Percentiles rank a stretch among this genome's conserved stretches.
These are phyloP conservation scores for Mesoclemmys tuberculata DNA, from an alignment of 2,113 vertebrate species.

Conservation along the genomic window DNA sequence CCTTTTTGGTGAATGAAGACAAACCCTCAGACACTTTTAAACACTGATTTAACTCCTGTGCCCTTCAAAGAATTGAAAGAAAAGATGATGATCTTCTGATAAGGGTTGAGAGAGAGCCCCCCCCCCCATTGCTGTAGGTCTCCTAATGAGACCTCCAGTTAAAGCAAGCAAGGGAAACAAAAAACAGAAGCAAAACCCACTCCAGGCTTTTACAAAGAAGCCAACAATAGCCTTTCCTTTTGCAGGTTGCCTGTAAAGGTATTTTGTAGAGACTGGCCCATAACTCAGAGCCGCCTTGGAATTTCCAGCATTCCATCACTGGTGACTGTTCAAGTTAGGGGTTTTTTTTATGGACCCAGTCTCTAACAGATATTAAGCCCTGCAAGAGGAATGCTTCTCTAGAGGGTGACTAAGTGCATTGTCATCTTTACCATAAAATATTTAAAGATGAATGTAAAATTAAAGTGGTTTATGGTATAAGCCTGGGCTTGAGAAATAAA, in stretches of 20 bases:
- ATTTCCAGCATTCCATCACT: not conserved
- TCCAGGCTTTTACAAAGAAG: not conserved
- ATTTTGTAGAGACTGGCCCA: not conserved
- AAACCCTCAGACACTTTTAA: not conserved
- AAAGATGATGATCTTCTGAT: not conserved
- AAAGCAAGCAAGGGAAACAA: not conserved
- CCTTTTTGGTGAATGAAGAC: not conserved
- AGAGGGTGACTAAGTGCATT: not conserved
- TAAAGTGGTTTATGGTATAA: not conserved
- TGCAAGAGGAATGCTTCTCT: not conserved
- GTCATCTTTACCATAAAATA: not conserved
- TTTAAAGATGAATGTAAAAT: not conserved
- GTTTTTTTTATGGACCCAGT: not conserved
- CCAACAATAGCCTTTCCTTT: not conserved
- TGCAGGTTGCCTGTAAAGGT: not conserved
- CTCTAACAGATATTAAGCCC: not conserved
- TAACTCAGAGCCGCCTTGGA: not conserved
- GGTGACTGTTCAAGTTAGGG: not conserved
- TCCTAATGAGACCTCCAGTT: not conserved
- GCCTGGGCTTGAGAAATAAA: not conserved
- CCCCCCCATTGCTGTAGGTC: not conserved
- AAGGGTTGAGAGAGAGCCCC: not conserved
- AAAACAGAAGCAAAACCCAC: not conserved
- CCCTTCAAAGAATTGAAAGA: not conserved
- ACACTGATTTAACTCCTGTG: not conserved